Evolutionary conservation across 2,888 invertebrate genomes (phyloP).

Genomic region (Pristionchus exspectatus): DNA sequence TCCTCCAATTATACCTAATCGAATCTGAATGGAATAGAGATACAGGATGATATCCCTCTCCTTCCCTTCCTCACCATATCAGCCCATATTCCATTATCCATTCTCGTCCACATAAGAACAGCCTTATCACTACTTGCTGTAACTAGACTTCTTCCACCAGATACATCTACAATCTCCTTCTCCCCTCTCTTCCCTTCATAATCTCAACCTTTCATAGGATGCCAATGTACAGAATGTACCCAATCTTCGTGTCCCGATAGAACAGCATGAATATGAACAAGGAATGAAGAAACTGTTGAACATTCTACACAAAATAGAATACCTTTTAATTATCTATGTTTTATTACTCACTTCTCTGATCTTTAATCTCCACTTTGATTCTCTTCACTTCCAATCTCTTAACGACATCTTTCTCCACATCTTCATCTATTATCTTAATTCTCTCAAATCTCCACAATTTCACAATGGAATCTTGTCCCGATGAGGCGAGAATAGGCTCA

Average conservation of each 20-base stretch:
- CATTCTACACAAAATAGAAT: neutral
- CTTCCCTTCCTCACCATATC: slow-evolving; percentile 56
- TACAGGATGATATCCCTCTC: neutral
- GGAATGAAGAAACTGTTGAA: neutral
- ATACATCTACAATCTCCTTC: neutral
- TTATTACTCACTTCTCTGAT: neutral
- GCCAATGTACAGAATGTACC: slow-evolving; percentile 94
- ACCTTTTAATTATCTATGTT: neutral
- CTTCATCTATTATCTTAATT: slow-evolving; percentile 7
- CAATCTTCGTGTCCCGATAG: slow-evolving; percentile 93
- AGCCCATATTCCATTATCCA: slow-evolving; percentile 57
- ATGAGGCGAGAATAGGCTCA: slow-evolving; percentile 61
- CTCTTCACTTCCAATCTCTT: slow-evolving; percentile 50
- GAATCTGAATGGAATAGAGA: slow-evolving; percentile 55
- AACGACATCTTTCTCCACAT: slow-evolving; percentile 6
- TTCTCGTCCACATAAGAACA: slow-evolving; percentile 70
- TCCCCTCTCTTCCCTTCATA: neutral
- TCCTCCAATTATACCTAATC: slow-evolving; percentile 75
- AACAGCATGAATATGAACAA: slow-evolving; percentile 83
- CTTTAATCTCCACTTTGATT: slow-evolving; percentile 46
- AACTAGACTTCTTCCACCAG: slow-evolving; percentile 59
- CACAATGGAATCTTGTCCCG: slow-evolving; percentile 67
- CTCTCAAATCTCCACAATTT: slow-evolving; percentile 66
- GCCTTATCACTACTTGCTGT: slow-evolving; percentile 75
- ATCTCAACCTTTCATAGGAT: slow-evolving; percentile 79